Conservation (phyloP, 2,888 invertebrate species). For the Spodoptera littoralis region DNA sequence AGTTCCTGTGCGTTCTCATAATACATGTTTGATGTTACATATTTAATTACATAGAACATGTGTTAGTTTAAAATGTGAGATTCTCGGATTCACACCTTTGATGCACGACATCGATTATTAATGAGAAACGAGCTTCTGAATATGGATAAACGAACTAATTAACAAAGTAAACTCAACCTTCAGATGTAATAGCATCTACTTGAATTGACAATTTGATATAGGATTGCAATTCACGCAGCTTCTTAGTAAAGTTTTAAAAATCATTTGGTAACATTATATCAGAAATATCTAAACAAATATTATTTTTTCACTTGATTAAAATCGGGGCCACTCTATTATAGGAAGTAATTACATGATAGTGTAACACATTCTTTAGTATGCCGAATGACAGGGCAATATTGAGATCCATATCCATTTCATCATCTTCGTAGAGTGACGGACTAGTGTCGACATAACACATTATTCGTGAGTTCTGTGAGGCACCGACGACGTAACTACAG, state of each 20-base stretch:
- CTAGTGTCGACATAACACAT: conserved; percentile 65
- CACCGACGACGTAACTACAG: conserved; percentile 53
- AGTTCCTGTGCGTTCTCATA: conserved; percentile 45
- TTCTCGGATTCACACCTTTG: conserved; percentile 74
- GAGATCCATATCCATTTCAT: conserved; percentile 70
- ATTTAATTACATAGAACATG: conserved; percentile 46
- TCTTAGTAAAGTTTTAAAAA: conserved; percentile 2
- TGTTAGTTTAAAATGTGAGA: conserved; percentile 61
- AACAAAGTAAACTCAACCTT: conserved; percentile 69
- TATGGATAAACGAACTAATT: conserved; percentile 68
- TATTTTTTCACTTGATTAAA: conserved; percentile 45
- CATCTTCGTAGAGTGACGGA: conserved; percentile 64
- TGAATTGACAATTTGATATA: conserved; percentile 34
- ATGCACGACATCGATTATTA: conserved; percentile 78
- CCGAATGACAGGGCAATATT: conserved; percentile 67
- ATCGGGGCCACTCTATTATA: conserved; percentile 56
- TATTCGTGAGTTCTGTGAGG: conserved; percentile 60
- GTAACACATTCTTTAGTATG: conserved; percentile 63
- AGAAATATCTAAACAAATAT: conserved; percentile 30
- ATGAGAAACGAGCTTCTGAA: conserved; percentile 72
- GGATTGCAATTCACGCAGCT: not conserved
- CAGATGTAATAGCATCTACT: conserved; percentile 49
- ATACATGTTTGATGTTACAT: conserved; percentile 16
- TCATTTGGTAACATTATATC: conserved; percentile 18
- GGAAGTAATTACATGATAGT: conserved; percentile 69